phyloP scores from a whole-genome alignment of 2,797 vertebrate species.

The Gobionotothen gibberifrons region DNA sequence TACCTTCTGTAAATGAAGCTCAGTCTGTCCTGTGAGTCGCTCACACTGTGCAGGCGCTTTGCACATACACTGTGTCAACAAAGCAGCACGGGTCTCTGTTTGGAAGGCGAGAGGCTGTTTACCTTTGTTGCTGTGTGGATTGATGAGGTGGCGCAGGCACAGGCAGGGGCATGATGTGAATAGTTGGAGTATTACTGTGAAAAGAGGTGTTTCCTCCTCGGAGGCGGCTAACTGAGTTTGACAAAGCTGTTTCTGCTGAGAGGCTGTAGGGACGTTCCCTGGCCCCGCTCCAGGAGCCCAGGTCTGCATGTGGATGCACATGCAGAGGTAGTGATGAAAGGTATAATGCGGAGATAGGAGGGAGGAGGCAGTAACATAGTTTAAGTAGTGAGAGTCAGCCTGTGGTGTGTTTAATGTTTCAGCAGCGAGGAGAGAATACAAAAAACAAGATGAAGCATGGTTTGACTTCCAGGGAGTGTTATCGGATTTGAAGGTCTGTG shows the following conservation, averaged over 20 bases:
- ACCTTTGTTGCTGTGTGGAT: conserved; percentile 82
- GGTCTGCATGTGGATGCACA: conserved; percentile 61
- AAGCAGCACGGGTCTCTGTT: conserved; percentile 69
- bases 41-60: conserved; percentile 60
- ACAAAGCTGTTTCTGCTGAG: conserved; percentile 79
- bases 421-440: conserved; percentile 11
- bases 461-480: conserved; percentile 16
- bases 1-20: conserved; percentile 84
- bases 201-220: conserved; percentile 71
- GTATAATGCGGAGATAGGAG: conserved; percentile 39
- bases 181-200: conserved; percentile 77
- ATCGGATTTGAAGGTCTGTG: conserved; percentile 9
- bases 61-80: conserved; percentile 78
- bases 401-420: conserved; percentile 39
- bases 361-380: conserved; percentile 41
- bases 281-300: conserved; percentile 64
- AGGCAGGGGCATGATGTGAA: conserved; percentile 77
- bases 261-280: conserved; percentile 68
- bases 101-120: conserved; percentile 79
- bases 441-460: conserved; percentile 15
- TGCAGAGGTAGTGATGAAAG: conserved; percentile 60
- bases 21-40: conserved; percentile 68
- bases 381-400: conserved; percentile 35
- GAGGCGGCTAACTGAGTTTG: conserved; percentile 82
- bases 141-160: conserved; percentile 75